These are phyloP conservation scores for Himalopsyche anomala DNA, from an alignment of 2,888 invertebrate species.

Conservation along the genomic window DNA sequence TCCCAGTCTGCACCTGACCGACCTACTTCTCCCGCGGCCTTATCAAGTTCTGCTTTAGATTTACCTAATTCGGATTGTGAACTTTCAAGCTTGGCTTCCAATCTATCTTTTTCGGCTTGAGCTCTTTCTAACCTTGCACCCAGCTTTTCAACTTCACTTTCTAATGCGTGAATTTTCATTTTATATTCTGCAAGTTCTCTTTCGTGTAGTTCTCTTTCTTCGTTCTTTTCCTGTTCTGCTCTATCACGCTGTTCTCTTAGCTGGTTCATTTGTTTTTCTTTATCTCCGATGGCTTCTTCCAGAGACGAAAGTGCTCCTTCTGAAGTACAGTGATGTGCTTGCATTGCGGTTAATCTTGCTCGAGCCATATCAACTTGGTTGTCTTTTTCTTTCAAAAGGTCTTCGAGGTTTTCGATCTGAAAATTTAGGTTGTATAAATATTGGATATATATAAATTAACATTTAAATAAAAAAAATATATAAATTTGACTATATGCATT, in stretches of 20 bases:
- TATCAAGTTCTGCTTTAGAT: slow-evolving; percentile 95
- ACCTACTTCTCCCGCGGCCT: slow-evolving; percentile 89
- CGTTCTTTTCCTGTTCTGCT: slow-evolving; percentile 96
- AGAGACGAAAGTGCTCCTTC: slow-evolving; percentile 95
- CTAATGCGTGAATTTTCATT: slow-evolving; percentile 93
- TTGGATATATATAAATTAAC: not conserved
- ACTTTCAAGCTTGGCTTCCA: slow-evolving; percentile 93
- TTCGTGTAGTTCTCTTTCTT: slow-evolving; percentile 95
- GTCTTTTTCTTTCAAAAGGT: slow-evolving; percentile 97
- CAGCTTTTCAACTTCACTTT: slow-evolving; percentile 93
- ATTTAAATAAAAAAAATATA: too few species aligned
- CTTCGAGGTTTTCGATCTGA: slow-evolving; percentile 98
- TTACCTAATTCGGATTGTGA: slow-evolving; percentile 96
- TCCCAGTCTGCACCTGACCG: slow-evolving; percentile 94
- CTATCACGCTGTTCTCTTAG: slow-evolving; percentile 95
- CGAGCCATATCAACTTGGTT: slow-evolving; percentile 97
- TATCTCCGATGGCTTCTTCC: slow-evolving; percentile 96
- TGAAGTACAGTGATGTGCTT: slow-evolving; percentile 94
- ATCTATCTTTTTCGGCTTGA: slow-evolving; percentile 91
- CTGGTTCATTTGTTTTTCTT: slow-evolving; percentile 97
- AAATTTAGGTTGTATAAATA: slow-evolving; percentile 61
- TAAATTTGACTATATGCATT: too few species aligned
- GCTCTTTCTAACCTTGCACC: slow-evolving; percentile 92
- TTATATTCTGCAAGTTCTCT: slow-evolving; percentile 96
- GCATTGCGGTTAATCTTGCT: slow-evolving; percentile 92